Percentiles rank a stretch among this genome's conserved stretches.
Evolutionary conservation across 2,888 invertebrate genomes (phyloP).

Genomic region (Scaptomyza caliginosa): DNA sequence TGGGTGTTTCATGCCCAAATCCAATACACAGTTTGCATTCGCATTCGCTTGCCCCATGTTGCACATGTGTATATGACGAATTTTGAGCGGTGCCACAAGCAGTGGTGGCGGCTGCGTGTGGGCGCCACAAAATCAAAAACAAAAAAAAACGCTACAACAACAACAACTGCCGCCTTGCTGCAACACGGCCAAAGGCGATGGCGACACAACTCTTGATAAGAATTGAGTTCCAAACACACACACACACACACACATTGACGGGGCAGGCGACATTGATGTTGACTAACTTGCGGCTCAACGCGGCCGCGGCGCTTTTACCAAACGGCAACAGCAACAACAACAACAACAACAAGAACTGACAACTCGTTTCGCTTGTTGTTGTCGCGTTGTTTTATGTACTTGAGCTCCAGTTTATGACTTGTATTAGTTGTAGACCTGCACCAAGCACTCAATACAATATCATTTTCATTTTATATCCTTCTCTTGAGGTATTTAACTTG

Average conservation of each 20-base stretch:
- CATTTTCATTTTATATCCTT: constrained; percentile 22
- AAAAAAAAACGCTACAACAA: background rate
- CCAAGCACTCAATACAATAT: constrained; percentile 46
- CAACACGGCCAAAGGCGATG: constrained; percentile 56
- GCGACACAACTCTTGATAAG: constrained; percentile 75
- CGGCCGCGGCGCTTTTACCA: constrained; percentile 44
- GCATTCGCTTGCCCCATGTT: constrained; percentile 49
- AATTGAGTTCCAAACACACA: constrained; percentile 52
- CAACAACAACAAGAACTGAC: constrained; percentile 25
- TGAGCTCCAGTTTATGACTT: constrained; percentile 73
- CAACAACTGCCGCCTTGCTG: constrained; percentile 26
- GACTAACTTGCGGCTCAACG: constrained; percentile 61
- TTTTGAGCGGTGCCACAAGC: constrained; percentile 54
- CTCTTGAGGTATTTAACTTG: background rate
- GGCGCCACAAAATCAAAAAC: constrained; percentile 60
- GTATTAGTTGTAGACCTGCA: constrained; percentile 69
- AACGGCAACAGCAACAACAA: constrained; percentile 23
- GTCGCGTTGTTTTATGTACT: constrained; percentile 66
- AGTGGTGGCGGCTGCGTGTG: constrained; percentile 59
- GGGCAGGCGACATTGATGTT: constrained; percentile 61
- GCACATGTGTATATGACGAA: constrained; percentile 67
- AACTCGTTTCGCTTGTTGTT: constrained; percentile 55
- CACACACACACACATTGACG: constrained; percentile 15
- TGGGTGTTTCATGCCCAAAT: constrained; percentile 56
- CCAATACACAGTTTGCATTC: constrained; percentile 9